Percentiles rank a stretch among this genome's conserved stretches.
Evolutionary conservation across 2,113 vertebrate species (phyloP).

Genomic region (Corynorhinus townsendii): DNA sequence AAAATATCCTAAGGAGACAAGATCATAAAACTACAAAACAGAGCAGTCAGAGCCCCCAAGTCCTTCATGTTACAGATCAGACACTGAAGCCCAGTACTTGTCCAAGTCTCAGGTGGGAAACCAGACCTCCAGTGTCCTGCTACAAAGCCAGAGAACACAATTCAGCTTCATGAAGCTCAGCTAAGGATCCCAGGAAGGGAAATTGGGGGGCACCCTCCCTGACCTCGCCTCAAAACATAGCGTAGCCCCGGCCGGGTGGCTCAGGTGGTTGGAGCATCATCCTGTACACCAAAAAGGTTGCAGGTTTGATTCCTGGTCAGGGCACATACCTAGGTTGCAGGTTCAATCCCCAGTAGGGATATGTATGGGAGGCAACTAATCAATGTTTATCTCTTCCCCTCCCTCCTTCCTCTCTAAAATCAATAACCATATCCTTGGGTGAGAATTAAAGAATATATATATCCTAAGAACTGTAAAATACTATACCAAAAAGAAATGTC

Average conservation of each 20-base stretch:
- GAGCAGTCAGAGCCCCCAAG: neutral
- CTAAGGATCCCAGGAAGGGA: no score
- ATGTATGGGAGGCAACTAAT: neutral
- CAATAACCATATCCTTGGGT: neutral
- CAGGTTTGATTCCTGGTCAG: neutral
- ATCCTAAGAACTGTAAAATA: neutral
- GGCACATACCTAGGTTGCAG: no score
- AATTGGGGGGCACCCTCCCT: accelerated
- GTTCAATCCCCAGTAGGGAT: neutral
- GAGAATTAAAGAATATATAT: neutral
- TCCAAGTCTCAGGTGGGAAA: neutral
- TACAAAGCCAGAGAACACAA: neutral
- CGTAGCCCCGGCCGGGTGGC: neutral
- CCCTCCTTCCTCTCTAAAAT: neutral
- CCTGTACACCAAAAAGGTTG: neutral
- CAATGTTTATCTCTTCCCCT: neutral
- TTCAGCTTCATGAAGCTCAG: accelerated
- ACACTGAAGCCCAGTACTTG: neutral
- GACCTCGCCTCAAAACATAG: neutral
- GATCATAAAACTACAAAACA: neutral
- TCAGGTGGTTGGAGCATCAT: neutral
- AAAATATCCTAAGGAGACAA: neutral
- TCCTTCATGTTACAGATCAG: neutral
- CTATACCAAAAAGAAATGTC: neutral
- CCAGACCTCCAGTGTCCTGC: neutral